These are phyloP conservation scores for Paradoxurus hermaphroditus DNA, from an alignment of 2,113 vertebrate species.

Conservation along the genomic window DNA sequence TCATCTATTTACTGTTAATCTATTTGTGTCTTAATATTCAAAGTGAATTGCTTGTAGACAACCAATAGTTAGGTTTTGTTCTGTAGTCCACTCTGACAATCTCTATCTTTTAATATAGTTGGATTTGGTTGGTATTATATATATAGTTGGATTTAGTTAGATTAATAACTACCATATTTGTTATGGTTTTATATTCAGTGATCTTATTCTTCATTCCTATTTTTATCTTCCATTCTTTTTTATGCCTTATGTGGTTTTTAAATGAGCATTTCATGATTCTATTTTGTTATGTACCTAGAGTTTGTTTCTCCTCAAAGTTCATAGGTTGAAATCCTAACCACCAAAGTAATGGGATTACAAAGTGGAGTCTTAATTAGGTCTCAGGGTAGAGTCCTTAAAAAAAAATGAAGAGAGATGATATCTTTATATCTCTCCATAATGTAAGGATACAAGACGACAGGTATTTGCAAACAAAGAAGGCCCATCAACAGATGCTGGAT, in stretches of 20 bases:
- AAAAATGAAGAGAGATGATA: neutral
- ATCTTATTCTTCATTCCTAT: neutral
- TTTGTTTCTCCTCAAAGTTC: neutral
- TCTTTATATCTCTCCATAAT: neutral
- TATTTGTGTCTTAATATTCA: neutral
- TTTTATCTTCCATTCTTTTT: neutral
- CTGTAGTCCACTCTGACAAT: neutral
- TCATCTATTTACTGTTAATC: neutral
- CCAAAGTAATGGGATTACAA: neutral
- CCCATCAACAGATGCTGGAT: neutral
- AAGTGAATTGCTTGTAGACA: neutral
- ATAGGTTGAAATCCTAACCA: neutral
- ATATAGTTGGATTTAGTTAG: neutral
- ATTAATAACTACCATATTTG: neutral
- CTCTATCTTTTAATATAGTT: neutral
- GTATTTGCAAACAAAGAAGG: neutral
- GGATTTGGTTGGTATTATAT: neutral
- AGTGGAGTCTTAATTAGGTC: neutral
- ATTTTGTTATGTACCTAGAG: neutral
- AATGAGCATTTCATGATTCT: neutral
- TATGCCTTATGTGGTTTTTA: neutral
- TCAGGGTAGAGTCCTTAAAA: neutral
- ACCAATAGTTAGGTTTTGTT: neutral
- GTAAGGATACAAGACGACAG: neutral
- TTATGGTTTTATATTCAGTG: neutral